Evolutionary conservation across 2,888 invertebrate species (phyloP).

Genomic region (Chalcis sispes): DNA sequence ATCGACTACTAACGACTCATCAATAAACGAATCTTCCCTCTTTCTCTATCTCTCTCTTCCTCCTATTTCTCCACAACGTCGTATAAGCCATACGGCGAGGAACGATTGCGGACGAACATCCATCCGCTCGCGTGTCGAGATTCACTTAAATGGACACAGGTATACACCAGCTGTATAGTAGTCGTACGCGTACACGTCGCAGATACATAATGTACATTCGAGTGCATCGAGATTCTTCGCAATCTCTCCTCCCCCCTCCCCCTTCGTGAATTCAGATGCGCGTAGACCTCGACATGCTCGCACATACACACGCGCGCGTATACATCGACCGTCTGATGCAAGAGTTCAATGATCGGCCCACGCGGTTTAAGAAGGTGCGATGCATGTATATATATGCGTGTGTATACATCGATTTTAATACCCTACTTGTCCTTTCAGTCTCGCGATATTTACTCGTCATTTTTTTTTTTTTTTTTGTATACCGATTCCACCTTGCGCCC

Average conservation of each 20-base stretch:
- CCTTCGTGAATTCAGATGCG: background rate
- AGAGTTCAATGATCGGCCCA: constrained; percentile 62
- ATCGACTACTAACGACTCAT: constrained; percentile 18
- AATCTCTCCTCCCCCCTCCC: constrained; percentile 1
- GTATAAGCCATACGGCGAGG: background rate
- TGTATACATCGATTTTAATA: no score
- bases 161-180: background rate
- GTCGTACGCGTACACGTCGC: constrained; percentile 5
- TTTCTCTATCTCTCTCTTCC: background rate
- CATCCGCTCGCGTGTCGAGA: constrained; percentile 49
- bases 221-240: constrained; percentile 1
- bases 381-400: background rate
- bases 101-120: constrained; percentile 28
- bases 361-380: constrained; percentile 45
- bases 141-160: constrained; percentile 38
- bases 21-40: constrained; percentile 5
- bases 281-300: background rate
- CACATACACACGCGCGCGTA: no score
- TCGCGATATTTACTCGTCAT: no score
- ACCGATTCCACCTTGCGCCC: no score
- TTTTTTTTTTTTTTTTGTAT: no score
- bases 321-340: constrained; percentile 53
- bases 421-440: no score
- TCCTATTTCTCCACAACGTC: background rate
- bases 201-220: background rate